Base-by-base conservation (phyloP, 92 coral and sea anemone genomes). In the Porites rus region DNA sequence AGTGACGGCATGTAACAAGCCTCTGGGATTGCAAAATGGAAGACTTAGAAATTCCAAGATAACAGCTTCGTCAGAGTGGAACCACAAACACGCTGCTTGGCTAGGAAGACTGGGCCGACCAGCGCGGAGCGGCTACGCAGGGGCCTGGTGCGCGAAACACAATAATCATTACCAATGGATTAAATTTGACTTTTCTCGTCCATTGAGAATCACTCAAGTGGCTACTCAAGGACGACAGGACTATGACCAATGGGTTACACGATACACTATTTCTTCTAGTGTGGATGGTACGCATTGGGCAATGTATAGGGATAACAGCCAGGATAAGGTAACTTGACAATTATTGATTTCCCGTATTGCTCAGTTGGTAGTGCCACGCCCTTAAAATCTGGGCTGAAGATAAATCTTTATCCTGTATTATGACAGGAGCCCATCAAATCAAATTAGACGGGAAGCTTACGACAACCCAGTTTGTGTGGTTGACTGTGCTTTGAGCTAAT, bases 11-110 rank as follows among this genome's bases (percentile, higher is more conserved):
- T 92, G 98, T 59, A 75, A 81, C 76, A 71, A 78, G 19, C 92
- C 98, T 3, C 89, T 94, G 20, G 98, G 97, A 25, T 74, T 95
- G 87, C 84, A 89, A 70, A 93, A 86, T 54, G 86, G 85, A 19
- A 88, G 92, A 51, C 89, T 95, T 43, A 84, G 77, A 43, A 89
- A 92, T 19, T 71, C 86, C 65, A 85, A 83, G 74, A 76, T 96
- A 51, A 89, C 88, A 25, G 98, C 94, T 4, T 96, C 98, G 0
- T 94, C 98, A 1, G 80, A 90, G 59, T 10, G 66, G 64, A 92
- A 92, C 78, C 86, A 72, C 21, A 80, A 80, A 43, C 87, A 89
- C 80, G 86, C 90, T 4, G 92, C 92, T 6, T 51, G 84, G 72
- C 84, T 89, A 3, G 98, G 95, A 18, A 80, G 98, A 82, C 88